phyloP scores from a whole-genome alignment of 1,140 invertebrate genomes.

The Neodiprion lecontei region DNA sequence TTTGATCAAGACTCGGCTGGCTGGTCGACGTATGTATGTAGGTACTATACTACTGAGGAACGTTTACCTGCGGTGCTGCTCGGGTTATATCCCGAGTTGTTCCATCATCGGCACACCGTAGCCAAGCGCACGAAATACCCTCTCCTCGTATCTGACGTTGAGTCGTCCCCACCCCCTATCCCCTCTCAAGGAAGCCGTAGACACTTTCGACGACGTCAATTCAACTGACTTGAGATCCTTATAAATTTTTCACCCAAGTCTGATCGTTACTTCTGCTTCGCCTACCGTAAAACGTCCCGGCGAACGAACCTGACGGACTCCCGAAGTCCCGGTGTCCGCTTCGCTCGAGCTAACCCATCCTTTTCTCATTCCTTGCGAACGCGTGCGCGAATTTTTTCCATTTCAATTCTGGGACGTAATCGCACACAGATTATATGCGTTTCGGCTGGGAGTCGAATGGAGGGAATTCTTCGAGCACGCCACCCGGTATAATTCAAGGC shows the following conservation, averaged over 20 bases:
- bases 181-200: background rate
- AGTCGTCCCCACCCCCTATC: background rate
- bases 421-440: background rate
- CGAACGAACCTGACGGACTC: background rate
- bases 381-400: too few species aligned
- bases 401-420: too few species aligned
- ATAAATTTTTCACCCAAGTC: background rate
- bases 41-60: too few species aligned
- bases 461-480: background rate
- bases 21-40: too few species aligned
- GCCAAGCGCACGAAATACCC: too few species aligned
- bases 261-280: background rate
- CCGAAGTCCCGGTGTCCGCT: background rate
- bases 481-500: conserved; percentile 2
- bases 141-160: background rate
- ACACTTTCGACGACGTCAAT: background rate
- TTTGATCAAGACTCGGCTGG: too few species aligned
- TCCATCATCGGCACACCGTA: too few species aligned
- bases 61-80: too few species aligned
- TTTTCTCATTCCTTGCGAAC: background rate
- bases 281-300: background rate
- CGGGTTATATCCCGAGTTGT: too few species aligned
- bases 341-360: background rate
- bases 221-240: background rate
- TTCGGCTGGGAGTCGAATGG: background rate